Conservation (phyloP, 37 sponge, comb jelly and placozoan genomes). For the Cladorhizidae sp. region DNA sequence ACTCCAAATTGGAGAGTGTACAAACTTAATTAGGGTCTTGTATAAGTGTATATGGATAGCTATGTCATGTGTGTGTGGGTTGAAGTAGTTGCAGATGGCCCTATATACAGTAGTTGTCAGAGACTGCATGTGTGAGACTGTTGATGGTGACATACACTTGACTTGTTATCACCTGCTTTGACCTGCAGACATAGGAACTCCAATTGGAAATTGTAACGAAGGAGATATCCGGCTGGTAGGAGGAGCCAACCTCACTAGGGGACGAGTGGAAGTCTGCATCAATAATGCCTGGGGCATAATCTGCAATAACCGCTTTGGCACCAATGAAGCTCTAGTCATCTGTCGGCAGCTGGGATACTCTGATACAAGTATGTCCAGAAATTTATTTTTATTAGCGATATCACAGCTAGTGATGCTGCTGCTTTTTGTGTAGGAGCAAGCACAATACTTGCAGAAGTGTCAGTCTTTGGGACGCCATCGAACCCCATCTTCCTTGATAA, state of each 20-base stretch:
- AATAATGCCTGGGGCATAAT: conserved; percentile 49
- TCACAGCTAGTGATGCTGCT: background rate
- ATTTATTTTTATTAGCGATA: background rate
- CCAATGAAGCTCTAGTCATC: conserved; percentile 29
- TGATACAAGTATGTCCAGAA: background rate
- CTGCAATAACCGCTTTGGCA: conserved; percentile 8
- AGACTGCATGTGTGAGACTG: no score
- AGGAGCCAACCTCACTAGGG: conserved; percentile 15
- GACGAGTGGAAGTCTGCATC: conserved; percentile 50
- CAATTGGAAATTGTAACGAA: conserved; percentile 18
- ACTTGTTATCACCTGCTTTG: no score
- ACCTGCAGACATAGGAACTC: background rate
- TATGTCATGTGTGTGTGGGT: no score
- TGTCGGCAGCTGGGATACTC: conserved; percentile 37
- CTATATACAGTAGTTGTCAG: no score
- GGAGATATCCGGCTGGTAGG: conserved; percentile 28
- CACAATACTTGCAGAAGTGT: no score
- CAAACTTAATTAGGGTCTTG: no score
- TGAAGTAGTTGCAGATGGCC: no score
- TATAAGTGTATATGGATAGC: no score
- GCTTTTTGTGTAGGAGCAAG: no score
- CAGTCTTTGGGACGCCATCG: conserved; percentile 7
- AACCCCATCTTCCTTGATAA: conserved; percentile 24
- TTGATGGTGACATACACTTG: no score
- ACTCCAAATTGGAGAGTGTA: no score